Percentiles rank a stretch among this genome's conserved stretches.
Evolutionary conservation across 2,797 vertebrate genomes (phyloP).

Genomic region (Darevskia nairensis): DNA sequence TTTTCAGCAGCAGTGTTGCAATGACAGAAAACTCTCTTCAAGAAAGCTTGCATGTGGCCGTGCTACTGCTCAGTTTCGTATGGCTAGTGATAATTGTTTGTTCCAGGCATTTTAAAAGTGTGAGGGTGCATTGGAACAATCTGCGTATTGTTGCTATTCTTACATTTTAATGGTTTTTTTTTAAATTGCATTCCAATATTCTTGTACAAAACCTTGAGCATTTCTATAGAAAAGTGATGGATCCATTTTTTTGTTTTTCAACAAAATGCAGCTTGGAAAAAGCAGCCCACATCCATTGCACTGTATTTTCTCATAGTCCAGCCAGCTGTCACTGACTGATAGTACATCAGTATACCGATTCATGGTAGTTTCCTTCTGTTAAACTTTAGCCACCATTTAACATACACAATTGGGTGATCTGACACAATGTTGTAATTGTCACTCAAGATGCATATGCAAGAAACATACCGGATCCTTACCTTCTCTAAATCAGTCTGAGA

Average conservation of each 20-base stretch:
- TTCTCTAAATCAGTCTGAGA: constrained; percentile 96
- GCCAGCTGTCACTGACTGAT: neutral
- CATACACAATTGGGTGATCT: neutral
- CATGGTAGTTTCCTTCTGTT: neutral
- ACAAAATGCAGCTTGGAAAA: neutral
- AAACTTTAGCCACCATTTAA: neutral
- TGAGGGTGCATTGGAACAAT: neutral
- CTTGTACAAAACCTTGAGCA: neutral
- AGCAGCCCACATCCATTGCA: neutral
- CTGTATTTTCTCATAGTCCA: no score
- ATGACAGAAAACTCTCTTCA: neutral
- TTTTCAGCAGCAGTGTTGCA: neutral
- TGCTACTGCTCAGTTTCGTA: neutral
- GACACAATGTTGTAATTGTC: neutral
- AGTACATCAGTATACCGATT: neutral
- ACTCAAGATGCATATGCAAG: neutral
- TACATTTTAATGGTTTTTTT: neutral
- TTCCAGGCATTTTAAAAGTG: neutral
- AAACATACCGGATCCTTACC: constrained; percentile 75
- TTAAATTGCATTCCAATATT: neutral
- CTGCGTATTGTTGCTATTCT: neutral
- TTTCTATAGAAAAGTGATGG: neutral
- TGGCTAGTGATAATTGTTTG: neutral
- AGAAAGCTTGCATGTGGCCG: neutral
- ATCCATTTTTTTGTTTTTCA: neutral